Evolutionary conservation across 2,888 invertebrate species (phyloP).

Genomic region (Colostygia pectinataria): DNA sequence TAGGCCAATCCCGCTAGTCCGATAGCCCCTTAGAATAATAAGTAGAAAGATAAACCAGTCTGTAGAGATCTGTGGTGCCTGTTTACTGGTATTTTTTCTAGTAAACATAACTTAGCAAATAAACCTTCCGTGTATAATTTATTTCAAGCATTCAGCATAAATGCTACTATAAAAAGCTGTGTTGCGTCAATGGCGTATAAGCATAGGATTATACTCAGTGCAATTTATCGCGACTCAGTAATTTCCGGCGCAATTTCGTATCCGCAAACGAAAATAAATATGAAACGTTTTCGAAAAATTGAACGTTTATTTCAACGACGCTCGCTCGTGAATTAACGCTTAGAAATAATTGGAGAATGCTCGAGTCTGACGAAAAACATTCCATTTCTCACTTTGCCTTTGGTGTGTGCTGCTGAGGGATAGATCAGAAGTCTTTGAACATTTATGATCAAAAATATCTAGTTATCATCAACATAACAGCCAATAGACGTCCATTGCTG

Average conservation of each 20-base stretch:
- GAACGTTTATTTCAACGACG: slow-evolving; percentile 23
- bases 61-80: too few relatives aligned
- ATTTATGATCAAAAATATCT: too few relatives aligned
- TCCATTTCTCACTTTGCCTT: neutral
- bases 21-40: too few relatives aligned
- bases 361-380: neutral
- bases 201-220: slow-evolving; percentile 19
- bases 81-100: neutral
- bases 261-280: slow-evolving; percentile 30
- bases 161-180: slow-evolving; percentile 9
- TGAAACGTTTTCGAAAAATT: slow-evolving; percentile 17
- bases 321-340: slow-evolving; percentile 14
- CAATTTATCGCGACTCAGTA: slow-evolving; percentile 33
- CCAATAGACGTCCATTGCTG: too few relatives aligned
- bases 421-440: too few relatives aligned
- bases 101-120: neutral
- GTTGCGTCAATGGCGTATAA: slow-evolving; percentile 18
- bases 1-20: too few relatives aligned
- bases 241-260: slow-evolving; percentile 37
- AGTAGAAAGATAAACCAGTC: too few relatives aligned
- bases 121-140: neutral
- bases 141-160: slow-evolving; percentile 5
- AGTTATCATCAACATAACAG: too few relatives aligned
- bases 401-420: neutral
- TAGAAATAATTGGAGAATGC: slow-evolving; percentile 18